These are phyloP conservation scores for Diglossa cyanea DNA, from an alignment of 2,797 vertebrate genomes.

Conservation along the genomic window DNA sequence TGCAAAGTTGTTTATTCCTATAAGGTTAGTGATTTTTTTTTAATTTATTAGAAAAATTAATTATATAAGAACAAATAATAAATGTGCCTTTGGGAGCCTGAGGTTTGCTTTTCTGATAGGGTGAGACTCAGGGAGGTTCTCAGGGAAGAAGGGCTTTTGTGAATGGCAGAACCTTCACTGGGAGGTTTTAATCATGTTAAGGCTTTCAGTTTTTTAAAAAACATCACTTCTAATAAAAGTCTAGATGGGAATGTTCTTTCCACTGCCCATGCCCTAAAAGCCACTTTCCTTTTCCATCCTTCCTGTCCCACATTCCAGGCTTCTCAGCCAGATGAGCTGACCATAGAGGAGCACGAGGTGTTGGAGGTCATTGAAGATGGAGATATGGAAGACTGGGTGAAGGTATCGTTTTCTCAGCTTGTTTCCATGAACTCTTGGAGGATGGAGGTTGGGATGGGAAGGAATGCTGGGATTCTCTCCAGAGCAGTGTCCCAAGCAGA, in stretches of 20 bases:
- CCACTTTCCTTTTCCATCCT: constrained; percentile 16
- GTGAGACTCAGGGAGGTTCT: not conserved
- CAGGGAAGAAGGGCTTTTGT: not conserved
- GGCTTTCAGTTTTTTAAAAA: not conserved
- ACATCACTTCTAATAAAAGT: fast-evolving
- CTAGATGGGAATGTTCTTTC: not conserved
- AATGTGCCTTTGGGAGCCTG: not conserved
- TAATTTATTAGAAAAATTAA: not conserved
- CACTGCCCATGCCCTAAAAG: not conserved
- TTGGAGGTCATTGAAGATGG: constrained; percentile 98
- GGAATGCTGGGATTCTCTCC: not conserved
- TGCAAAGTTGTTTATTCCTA: constrained; percentile 98
- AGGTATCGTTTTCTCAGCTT: constrained; percentile 78
- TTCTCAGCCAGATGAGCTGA: constrained; percentile 95
- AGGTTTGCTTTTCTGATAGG: not conserved
- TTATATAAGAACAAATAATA: not conserved
- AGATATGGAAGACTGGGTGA: constrained; percentile 99
- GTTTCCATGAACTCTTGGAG: not conserved
- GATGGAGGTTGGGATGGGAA: not conserved
- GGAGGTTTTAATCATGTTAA: fast-evolving
- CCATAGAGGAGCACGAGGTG: constrained; percentile 95
- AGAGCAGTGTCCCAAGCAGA: not conserved
- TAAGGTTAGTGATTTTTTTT: constrained; percentile 79
- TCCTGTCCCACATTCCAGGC: constrained; percentile 74
- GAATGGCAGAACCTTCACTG: not conserved